phyloP scores from a whole-genome alignment of 2,797 vertebrate genomes.

The Silurus lanzhouensis region DNA sequence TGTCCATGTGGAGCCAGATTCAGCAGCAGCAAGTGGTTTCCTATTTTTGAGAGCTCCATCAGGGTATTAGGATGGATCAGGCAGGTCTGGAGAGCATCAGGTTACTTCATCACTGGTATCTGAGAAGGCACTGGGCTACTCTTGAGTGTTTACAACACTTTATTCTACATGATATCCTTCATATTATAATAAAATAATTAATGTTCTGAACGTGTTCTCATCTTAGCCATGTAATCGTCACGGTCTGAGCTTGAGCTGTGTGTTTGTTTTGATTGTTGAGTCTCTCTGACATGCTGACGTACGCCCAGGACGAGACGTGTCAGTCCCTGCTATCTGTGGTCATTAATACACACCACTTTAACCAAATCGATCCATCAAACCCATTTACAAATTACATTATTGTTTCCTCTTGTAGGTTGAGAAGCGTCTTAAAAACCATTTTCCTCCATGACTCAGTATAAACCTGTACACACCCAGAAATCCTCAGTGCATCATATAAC shows the following conservation, averaged over 20 bases:
- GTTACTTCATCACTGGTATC: too few species aligned
- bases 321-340: background rate
- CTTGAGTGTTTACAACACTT: background rate
- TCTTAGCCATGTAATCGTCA: too few species aligned
- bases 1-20: too few species aligned
- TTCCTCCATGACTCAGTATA: background rate
- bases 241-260: background rate
- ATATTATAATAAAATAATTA: background rate
- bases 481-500: background rate
- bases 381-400: background rate
- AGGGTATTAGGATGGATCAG: too few species aligned
- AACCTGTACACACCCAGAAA: background rate
- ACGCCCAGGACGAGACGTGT: background rate
- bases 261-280: background rate
- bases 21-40: too few species aligned
- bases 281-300: background rate
- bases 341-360: background rate
- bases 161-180: too few species aligned
- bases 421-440: background rate
- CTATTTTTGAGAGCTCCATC: too few species aligned
- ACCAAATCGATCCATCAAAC: background rate
- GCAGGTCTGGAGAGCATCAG: too few species aligned
- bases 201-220: background rate
- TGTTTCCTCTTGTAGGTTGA: background rate
- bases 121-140: background rate